Base-by-base conservation (phyloP, 1,140 invertebrate species). In the Brachionus calyciflorus region DNA sequence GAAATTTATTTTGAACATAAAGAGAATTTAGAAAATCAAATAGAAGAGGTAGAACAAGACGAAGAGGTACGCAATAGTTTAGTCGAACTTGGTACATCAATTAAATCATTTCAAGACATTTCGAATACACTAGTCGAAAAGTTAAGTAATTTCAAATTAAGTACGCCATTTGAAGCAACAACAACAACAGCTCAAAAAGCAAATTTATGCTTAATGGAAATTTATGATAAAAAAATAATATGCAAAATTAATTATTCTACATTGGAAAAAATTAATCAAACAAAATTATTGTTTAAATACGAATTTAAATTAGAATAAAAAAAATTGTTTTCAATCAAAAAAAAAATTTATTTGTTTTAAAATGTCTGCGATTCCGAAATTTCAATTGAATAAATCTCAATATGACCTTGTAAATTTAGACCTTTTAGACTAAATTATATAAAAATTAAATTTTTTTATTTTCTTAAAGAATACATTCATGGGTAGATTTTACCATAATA, bases 401-500 rank as follows among this genome's bases (percentile, higher is more conserved):
- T 86, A 81, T 80, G 82, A 83, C 63, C 82, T 83, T 79, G 82
- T 84, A 79, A 1, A 14, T 44, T 48, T 76, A 33, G 12, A 37
- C 33, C 3, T 6, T 26, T 30, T 24, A 4, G 10, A 19, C 7
- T 19, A 14, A 75, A 1, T n/a, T 28, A 63, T 48, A 46, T 46
- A n/a, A 21, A 41, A 19, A 24, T 30, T 30, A 19, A 21, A 46
- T 37, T 73, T 30, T 65, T 60, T 21, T 63, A 33, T 80, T 80
- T 65, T 80, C n/a, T n/a, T n/a, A n/a, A n/a, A 86, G 83, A 80
- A 80, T 17, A 83, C 82, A 21, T 87, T 87, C 79, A 75, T 77
- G 68, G 86, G 86, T 60, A 78, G 86, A 77, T 81, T 85, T 77
- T 77, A 82, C 9, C 85, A 87, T 76, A 85, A 84, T 63, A 76